A percentile compares a stretch with the other conserved stretches of the same genome.
These are phyloP conservation scores for Echinops telfairi DNA, from an alignment of 2,113 vertebrate species.

Conservation along the genomic window DNA sequence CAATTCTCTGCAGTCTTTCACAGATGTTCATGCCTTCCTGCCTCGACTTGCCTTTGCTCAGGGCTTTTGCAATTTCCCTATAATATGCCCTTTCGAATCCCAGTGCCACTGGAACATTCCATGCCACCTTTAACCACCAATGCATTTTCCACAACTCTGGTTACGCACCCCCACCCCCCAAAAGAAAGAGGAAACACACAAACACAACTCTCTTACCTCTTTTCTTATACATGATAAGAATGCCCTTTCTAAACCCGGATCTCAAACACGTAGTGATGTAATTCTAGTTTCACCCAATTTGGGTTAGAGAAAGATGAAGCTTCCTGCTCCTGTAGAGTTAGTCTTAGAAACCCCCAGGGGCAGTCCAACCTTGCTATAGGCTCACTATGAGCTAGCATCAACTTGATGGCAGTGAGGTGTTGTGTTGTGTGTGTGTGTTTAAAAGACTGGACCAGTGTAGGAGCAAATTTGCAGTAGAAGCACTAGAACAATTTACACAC, in stretches of 20 bases:
- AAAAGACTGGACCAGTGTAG: too few relatives aligned
- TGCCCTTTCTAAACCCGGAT: not conserved
- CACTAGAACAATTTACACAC: not conserved
- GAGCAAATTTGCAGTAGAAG: not conserved
- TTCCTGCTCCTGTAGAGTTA: too few relatives aligned
- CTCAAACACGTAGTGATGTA: not conserved
- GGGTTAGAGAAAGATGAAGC: too few relatives aligned
- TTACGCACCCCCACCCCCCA: not conserved
- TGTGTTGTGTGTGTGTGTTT: not conserved
- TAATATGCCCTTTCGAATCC: not conserved
- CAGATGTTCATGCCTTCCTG: not conserved
- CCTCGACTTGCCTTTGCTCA: not conserved
- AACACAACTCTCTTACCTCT: not conserved
- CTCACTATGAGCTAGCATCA: too few relatives aligned
- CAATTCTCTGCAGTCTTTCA: not conserved
- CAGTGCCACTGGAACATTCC: not conserved
- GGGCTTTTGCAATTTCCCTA: not conserved
- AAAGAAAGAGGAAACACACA: not conserved
- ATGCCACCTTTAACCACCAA: not conserved
- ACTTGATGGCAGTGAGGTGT: too few relatives aligned
- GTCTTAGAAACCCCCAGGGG: too few relatives aligned
- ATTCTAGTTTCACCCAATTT: not conserved
- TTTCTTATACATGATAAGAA: not conserved
- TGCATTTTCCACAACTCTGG: not conserved
- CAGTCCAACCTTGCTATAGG: too few relatives aligned